A percentile compares a stretch with the other conserved stretches of the same genome.
phyloP scores from a whole-genome alignment of 2,113 vertebrate genomes.

The Scopus umbretta region DNA sequence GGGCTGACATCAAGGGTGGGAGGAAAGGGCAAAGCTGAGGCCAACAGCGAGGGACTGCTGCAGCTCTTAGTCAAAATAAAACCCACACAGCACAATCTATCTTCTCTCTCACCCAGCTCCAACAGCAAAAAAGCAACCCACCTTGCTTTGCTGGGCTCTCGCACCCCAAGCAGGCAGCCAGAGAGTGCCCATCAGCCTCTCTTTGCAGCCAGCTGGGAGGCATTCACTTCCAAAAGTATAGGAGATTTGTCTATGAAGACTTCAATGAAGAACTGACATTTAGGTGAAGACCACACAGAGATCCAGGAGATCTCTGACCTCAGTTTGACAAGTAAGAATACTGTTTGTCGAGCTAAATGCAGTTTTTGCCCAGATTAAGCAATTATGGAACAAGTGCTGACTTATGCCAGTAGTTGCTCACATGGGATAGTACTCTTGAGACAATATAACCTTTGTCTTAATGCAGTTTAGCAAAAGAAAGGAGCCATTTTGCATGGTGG shows the following conservation, averaged over 20 bases:
- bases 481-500: background rate
- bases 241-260: background rate
- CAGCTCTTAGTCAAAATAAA: background rate
- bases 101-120: background rate
- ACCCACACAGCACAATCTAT: fast-evolving
- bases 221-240: background rate
- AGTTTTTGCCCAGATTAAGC: background rate
- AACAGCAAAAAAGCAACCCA: background rate
- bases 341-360: background rate
- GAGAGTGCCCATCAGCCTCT: background rate
- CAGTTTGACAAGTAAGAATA: background rate
- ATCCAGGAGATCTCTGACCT: background rate
- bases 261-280: background rate
- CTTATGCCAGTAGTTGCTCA: background rate
- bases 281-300: background rate
- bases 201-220: background rate
- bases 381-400: background rate
- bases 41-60: background rate
- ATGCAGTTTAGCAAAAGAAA: background rate
- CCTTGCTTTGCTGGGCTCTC: background rate
- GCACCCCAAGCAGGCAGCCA: background rate
- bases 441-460: background rate
- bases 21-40: background rate
- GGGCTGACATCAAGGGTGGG: background rate
- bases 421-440: background rate